Base-by-base conservation (phyloP, 2,888 invertebrate species). In the Agelastica alni region DNA sequence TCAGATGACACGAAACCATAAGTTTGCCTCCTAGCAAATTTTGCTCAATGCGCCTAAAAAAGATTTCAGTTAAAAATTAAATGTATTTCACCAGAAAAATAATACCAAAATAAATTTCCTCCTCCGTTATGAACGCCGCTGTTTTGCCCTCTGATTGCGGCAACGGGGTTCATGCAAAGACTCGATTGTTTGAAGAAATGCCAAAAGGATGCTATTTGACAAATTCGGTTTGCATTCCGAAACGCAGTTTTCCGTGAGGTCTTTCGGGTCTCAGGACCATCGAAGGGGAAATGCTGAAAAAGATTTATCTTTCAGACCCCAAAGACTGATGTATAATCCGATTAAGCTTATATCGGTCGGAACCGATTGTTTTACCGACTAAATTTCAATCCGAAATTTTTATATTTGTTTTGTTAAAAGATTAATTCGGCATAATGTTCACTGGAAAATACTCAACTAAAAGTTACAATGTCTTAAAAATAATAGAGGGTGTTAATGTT, bases 151-250 rank as follows among this genome's bases (percentile, higher is more conserved):
- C 51, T 53, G 60, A 56, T 34, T 45, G 46, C 53, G 43, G 51
- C 56, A 51, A 51, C 58, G 58, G 64, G 65, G 48, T 48, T 48
- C 63, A 63, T 64, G 65, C 64, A 65, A 64, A 64, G 67, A 63
- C 61, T 57, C 58, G 64, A 68, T 70, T 71, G 70, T 71, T 70
- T 72, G 69, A 70, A 70, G 68, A 66, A 68, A 68, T 66, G 64
- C 67, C 67, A 61, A 67, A 66, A 68, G 70, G 68, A 65, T 65
- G 66, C 67, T 62, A 68, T 70, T 74, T 75, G 75, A 75, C 74
- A 75, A 75, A 75, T 75, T 75, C 68, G 70, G 74, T 74, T 75
- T 74, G 73, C 75, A 75, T 75, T 75, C 75, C 75, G 66, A 67
- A 68, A 68, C 72, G 73, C 66, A 70, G 65, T 71, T 73, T n/a